Evolutionary conservation across 2,113 vertebrate species (phyloP).

Genomic region (Poeciliopsis retropinna): DNA sequence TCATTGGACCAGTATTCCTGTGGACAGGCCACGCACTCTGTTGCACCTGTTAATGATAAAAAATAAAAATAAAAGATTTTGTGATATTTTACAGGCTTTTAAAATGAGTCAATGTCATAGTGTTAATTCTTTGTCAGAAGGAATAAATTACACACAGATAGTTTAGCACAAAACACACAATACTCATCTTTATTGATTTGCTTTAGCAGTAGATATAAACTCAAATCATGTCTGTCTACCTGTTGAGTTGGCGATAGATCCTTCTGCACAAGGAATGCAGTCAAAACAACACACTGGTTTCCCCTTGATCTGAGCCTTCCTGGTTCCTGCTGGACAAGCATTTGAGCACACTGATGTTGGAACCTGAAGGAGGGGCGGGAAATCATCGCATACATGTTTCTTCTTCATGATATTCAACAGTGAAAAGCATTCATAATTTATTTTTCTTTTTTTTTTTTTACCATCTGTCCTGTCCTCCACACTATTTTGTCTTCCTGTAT

Average conservation of each 20-base stretch:
- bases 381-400: too few relatives aligned
- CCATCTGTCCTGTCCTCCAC: constrained; percentile 74
- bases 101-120: not conserved
- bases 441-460: too few relatives aligned
- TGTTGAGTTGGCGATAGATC: constrained; percentile 78
- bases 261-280: constrained; percentile 80
- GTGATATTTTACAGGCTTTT: not conserved
- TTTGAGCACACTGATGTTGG: constrained; percentile 73
- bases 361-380: constrained; percentile 61
- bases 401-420: too few relatives aligned
- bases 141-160: not conserved
- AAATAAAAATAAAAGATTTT: not conserved
- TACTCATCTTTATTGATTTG: not conserved
- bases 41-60: constrained; percentile 64
- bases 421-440: not conserved
- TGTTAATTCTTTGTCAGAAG: not conserved
- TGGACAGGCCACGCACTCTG: constrained; percentile 76
- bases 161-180: not conserved
- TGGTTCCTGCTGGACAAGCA: constrained; percentile 71
- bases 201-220: not conserved
- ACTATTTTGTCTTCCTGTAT: constrained; percentile 69
- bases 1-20: constrained; percentile 76
- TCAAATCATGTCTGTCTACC: constrained; percentile 39
- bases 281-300: constrained; percentile 82
- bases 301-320: constrained; percentile 77